A percentile compares a stretch with the other conserved stretches of the same genome.
Conservation (phyloP, 2,888 invertebrate species). For the Steinernema carpocapsae region DNA sequence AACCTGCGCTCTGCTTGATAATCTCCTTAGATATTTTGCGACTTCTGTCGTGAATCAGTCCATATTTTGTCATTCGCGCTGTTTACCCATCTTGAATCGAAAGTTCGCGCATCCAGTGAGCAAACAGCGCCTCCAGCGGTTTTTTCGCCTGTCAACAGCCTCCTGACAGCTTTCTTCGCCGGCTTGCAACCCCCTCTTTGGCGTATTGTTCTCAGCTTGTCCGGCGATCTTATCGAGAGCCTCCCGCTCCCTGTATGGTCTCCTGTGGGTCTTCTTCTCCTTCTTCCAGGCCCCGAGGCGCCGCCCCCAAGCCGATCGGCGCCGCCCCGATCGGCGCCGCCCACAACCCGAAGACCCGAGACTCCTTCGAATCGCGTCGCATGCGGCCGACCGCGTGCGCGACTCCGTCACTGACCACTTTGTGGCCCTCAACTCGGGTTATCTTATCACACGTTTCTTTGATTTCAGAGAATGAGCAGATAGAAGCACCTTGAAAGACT, state of each 20-base stretch:
- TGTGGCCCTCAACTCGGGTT: not conserved
- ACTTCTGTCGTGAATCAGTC: too few species aligned
- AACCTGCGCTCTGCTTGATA: too few species aligned
- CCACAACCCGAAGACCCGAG: not conserved
- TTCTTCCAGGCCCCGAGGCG: too few species aligned
- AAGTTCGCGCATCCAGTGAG: not conserved
- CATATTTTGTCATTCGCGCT: too few species aligned
- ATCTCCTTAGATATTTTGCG: too few species aligned
- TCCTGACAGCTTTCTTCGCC: not conserved
- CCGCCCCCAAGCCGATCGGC: constrained; percentile 8
- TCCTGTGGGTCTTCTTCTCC: too few species aligned
- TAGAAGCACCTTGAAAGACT: not conserved
- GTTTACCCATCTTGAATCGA: too few species aligned
- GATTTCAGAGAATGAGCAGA: constrained; percentile 54
- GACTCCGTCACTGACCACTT: not conserved
- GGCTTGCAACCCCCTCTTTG: not conserved
- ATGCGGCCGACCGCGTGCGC: not conserved
- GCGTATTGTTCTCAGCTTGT: constrained; percentile 14
- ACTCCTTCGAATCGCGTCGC: not conserved
- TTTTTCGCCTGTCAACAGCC: not conserved
- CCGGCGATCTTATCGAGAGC: constrained; percentile 13
- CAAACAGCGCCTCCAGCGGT: not conserved
- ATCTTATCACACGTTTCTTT: constrained; percentile 24
- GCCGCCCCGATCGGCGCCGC: constrained; percentile 10
- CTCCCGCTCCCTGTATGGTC: not conserved